Percentiles rank a stretch among this genome's conserved stretches.
Conservation (phyloP, 2,113 vertebrate species). For the Ptychochromis oligacanthus region DNA sequence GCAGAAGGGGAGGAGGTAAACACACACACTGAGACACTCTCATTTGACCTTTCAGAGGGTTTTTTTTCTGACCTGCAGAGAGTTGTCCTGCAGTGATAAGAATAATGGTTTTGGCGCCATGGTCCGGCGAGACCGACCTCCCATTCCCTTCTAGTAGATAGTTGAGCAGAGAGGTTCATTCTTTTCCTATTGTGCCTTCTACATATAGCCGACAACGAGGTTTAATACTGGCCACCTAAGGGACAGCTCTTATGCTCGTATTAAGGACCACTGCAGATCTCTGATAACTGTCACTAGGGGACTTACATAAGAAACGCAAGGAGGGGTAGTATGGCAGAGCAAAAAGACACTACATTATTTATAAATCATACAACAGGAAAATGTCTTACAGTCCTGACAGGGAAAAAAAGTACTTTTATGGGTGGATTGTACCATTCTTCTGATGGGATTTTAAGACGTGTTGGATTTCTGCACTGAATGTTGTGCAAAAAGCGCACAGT, state of each 20-base stretch:
- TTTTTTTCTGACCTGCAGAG: constrained; percentile 57
- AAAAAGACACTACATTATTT: constrained; percentile 20
- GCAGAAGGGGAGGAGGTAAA: constrained; percentile 61
- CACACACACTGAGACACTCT: constrained; percentile 64
- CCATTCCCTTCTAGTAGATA: constrained; percentile 60
- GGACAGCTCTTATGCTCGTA: constrained; percentile 35
- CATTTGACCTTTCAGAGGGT: constrained; percentile 76
- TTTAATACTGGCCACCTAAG: constrained; percentile 52
- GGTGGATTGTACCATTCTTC: background rate
- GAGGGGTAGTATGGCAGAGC: background rate
- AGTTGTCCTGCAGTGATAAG: constrained; percentile 78
- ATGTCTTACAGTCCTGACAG: constrained; percentile 19
- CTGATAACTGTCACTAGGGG: constrained; percentile 56
- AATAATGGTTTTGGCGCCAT: constrained; percentile 74
- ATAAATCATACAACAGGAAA: constrained; percentile 29
- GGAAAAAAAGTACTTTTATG: background rate
- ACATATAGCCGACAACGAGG: constrained; percentile 57
- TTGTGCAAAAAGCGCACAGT: constrained; percentile 31
- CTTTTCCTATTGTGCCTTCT: constrained; percentile 56
- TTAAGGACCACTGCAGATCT: constrained; percentile 61
- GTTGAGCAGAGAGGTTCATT: constrained; percentile 39
- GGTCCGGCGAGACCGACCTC: constrained; percentile 68
- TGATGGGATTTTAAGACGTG: constrained; percentile 24
- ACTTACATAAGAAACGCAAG: constrained; percentile 5
- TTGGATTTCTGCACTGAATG: constrained; percentile 4